Conservation (phyloP, 2,797 vertebrate genomes). For the Hirundo rustica region DNA sequence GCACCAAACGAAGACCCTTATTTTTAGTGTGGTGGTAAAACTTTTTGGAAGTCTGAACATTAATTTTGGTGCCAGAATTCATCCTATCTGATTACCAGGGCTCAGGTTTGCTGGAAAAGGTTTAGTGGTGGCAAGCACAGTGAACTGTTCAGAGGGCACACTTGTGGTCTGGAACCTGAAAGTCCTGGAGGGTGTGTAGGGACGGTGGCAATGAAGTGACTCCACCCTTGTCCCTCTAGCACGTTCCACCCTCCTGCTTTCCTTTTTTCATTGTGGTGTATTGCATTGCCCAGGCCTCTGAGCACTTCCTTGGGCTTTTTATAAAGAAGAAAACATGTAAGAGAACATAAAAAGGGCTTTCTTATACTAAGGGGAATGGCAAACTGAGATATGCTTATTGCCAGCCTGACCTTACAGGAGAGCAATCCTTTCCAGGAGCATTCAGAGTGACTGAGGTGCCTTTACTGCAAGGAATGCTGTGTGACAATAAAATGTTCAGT, state of each 20-base stretch:
- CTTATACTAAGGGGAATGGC: not conserved
- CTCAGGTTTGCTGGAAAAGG: not conserved
- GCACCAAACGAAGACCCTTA: not conserved
- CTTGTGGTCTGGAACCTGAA: not conserved
- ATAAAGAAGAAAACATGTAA: not conserved
- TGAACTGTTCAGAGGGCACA: not conserved
- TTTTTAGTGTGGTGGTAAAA: not conserved
- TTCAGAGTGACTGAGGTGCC: not conserved
- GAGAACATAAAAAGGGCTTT: not conserved
- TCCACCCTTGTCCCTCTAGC: not conserved
- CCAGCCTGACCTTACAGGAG: not conserved
- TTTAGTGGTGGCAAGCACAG: not conserved
- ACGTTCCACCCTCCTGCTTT: not conserved
- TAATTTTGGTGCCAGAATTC: not conserved
- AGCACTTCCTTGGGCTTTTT: not conserved
- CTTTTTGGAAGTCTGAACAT: not conserved
- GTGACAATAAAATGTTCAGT: constrained; percentile 42
- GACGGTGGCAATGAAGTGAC: not conserved
- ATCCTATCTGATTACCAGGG: not conserved
- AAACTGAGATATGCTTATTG: not conserved
- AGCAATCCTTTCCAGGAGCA: not conserved
- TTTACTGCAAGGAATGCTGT: constrained; percentile 11
- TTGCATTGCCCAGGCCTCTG: not conserved
- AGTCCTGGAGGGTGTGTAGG: not conserved
- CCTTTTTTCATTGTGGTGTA: not conserved